Base-by-base conservation (phyloP, 2,797 vertebrate genomes). In the Xenopus petersii region DNA sequence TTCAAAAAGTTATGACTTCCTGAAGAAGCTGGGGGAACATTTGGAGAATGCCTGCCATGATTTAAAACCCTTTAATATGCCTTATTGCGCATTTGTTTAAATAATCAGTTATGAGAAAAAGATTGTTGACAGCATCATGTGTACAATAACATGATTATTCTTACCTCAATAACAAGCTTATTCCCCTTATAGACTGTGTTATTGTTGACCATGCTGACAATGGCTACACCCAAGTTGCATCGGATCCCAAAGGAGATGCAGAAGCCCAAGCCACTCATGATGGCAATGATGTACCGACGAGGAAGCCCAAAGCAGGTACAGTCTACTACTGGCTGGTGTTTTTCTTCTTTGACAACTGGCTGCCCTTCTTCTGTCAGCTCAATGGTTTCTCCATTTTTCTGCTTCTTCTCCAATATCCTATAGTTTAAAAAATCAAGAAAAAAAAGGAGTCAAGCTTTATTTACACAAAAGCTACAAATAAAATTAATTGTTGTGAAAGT, bases 201-300 rank as follows among this genome's bases (percentile, higher is more conserved):
- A 82, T 96, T 95, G 68, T 95, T 97, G 85, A 98, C 96, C 95
- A 97, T 97, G 89, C 95, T 97, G 15, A 97, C 96, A 2, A 96
- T 96, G 83, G 95, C 95, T 81, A 97, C 95, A 0, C 95, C 96
- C 82, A 97, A 88, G 87, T 98, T 98, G 84, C 96, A 98, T 75
- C 96, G 90, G 87, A 98, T 98, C 49, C 96, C 95, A n/a, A 98
- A 98, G 48, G 95, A 96, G 89, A 98, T 98, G 85, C 96, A 98
- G 88, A 98, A 98, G 2, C 96, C 96, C 67, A 97, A 85, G 10
- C 94, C 96, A 2, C 94, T 96, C 81, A 98, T 94, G 77, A 98
- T 91, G 82, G 96, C 96, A 63, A 98, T 97, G 79, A 96, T 94
- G 83, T 97, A 97, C 16, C 96, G 94, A 26, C 94, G 92, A 0